Evolutionary conservation across 2,113 vertebrate genomes (phyloP).

Genomic region (Passer domesticus): DNA sequence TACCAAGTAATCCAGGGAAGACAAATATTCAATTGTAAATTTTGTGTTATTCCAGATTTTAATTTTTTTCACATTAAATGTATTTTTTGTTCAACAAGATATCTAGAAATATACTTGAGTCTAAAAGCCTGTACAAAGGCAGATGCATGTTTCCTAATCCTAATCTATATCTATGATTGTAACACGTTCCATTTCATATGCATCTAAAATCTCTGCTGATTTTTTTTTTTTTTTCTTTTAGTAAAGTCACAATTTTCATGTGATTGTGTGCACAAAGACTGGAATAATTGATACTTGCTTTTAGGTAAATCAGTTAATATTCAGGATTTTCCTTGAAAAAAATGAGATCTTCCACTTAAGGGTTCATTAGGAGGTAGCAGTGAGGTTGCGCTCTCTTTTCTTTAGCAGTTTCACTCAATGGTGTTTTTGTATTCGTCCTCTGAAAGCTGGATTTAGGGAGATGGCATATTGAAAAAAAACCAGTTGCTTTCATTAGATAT

Average conservation of each 20-base stretch:
- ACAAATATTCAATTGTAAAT: background rate
- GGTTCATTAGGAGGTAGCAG: background rate
- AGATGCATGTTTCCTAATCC: background rate
- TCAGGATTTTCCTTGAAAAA: background rate
- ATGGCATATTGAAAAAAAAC: background rate
- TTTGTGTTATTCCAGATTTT: background rate
- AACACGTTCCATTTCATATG: background rate
- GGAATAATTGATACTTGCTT: background rate
- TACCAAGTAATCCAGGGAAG: background rate
- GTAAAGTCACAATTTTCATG: background rate
- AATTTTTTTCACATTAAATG: background rate
- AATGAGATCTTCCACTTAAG: background rate
- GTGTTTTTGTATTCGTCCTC: background rate
- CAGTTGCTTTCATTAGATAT: background rate
- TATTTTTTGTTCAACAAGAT: background rate
- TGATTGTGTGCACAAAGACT: background rate
- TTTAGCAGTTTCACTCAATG: background rate
- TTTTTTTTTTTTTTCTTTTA: background rate
- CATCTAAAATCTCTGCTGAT: background rate
- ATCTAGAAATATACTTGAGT: background rate
- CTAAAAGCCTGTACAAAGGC: background rate
- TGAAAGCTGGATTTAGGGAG: background rate
- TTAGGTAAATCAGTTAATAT: background rate
- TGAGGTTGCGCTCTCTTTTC: background rate
- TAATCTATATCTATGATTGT: background rate